A percentile compares a stretch with the other conserved stretches of the same genome.
These are phyloP conservation scores for Parazoanthus darwini DNA, from an alignment of 92 coral and sea anemone genomes.

Conservation along the genomic window DNA sequence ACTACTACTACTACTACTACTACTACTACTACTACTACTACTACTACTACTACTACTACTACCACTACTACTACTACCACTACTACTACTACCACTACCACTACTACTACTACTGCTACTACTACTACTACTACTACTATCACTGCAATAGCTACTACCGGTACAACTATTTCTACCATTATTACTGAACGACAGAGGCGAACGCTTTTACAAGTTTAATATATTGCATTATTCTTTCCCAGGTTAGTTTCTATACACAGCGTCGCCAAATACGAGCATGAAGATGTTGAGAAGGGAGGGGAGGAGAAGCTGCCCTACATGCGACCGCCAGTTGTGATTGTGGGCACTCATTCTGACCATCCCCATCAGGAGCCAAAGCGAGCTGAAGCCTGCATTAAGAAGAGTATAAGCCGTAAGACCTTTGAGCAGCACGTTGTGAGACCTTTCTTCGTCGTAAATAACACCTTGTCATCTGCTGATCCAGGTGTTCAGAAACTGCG, in stretches of 20 bases:
- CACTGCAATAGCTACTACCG: not conserved
- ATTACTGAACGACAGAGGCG: not conserved
- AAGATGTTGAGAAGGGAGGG: not conserved
- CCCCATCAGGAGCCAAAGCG: slow-evolving; percentile 75
- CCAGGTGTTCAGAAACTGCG: slow-evolving; percentile 62
- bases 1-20: too few species aligned
- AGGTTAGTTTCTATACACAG: slow-evolving; percentile 73
- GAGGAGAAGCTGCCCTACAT: slow-evolving; percentile 52
- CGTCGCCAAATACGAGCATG: slow-evolving; percentile 48
- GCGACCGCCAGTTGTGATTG: slow-evolving; percentile 80
- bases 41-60: too few species aligned
- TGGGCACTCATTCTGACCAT: slow-evolving; percentile 70
- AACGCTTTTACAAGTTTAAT: not conserved
- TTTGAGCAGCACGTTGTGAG: slow-evolving; percentile 76
- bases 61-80: too few species aligned
- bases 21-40: too few species aligned
- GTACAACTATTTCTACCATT: not conserved
- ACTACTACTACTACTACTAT: not conserved
- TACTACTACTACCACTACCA: not conserved
- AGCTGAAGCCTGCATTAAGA: slow-evolving; percentile 70
- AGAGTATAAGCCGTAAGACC: slow-evolving; percentile 69
- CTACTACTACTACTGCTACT: not conserved
- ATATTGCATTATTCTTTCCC: not conserved
- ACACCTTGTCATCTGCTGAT: slow-evolving; percentile 68
- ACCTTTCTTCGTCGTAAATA: slow-evolving; percentile 72